phyloP scores from a whole-genome alignment of 2,797 vertebrate genomes.

The Eulemur coronatus region DNA sequence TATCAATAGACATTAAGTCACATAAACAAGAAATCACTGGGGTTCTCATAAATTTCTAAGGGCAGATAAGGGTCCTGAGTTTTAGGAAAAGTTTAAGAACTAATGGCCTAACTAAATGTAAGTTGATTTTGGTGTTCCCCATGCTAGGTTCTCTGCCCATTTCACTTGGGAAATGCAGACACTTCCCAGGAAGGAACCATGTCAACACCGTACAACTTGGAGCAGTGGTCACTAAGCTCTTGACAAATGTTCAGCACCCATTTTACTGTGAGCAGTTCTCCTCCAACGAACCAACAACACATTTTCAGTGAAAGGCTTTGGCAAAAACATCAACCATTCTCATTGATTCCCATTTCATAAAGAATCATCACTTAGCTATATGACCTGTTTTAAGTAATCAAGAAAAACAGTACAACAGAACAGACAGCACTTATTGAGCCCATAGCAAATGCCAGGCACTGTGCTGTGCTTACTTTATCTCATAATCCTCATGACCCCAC shows the following conservation, averaged over 20 bases:
- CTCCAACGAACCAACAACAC: constrained; percentile 40
- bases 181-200: neutral
- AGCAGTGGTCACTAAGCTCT: neutral
- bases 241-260: neutral
- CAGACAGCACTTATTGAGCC: constrained; percentile 38
- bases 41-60: constrained; percentile 8
- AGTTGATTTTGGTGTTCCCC: neutral
- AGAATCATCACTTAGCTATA: constrained; percentile 60
- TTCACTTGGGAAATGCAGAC: neutral
- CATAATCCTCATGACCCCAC: constrained; percentile 25
- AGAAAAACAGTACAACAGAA: constrained; percentile 52
- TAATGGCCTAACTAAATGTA: neutral
- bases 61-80: neutral
- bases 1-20: neutral
- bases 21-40: constrained; percentile 18
- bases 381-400: constrained; percentile 64
- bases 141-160: neutral
- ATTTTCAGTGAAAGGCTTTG: constrained; percentile 55
- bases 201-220: neutral
- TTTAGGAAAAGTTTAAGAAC: constrained; percentile 5
- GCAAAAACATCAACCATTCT: constrained; percentile 59
- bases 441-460: constrained; percentile 8
- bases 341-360: constrained; percentile 63
- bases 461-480: constrained; percentile 30
- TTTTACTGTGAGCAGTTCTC: constrained; percentile 36